phyloP scores from a whole-genome alignment of 2,888 invertebrate genomes.

The Incurvaria masculella region DNA sequence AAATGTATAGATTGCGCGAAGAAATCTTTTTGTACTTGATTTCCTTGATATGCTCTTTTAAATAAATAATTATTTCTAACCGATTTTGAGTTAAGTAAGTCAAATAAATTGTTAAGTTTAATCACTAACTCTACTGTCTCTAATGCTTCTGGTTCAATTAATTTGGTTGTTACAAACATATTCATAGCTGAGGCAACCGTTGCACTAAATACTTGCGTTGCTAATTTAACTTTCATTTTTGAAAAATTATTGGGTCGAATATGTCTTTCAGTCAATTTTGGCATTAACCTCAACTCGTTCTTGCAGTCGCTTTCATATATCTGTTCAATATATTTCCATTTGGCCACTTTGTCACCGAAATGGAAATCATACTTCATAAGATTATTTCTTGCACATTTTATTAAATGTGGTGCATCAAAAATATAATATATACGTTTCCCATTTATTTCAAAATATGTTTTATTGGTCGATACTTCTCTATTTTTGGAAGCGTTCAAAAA shows the following conservation, averaged over 20 bases:
- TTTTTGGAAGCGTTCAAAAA: not conserved
- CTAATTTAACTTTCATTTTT: slow-evolving; percentile 1
- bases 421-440: slow-evolving; percentile 3
- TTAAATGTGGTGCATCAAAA: slow-evolving; percentile 3
- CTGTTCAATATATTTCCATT: slow-evolving; percentile 2
- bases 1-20: not conserved
- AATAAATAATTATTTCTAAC: slow-evolving; percentile 1
- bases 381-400: slow-evolving; percentile 2
- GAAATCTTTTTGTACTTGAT: slow-evolving; percentile 2
- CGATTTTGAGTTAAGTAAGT: slow-evolving; percentile 1
- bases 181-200: slow-evolving; percentile 3
- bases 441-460: slow-evolving; percentile 2
- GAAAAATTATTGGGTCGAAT: slow-evolving; percentile 1
- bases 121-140: slow-evolving; percentile 2
- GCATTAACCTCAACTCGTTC: slow-evolving; percentile 4
- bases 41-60: slow-evolving; percentile 4
- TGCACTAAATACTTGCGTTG: slow-evolving; percentile 2
- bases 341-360: slow-evolving; percentile 2
- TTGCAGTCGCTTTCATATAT: slow-evolving; percentile 2
- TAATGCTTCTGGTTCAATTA: slow-evolving; percentile 1
- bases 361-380: slow-evolving; percentile 5
- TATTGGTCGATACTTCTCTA: not conserved
- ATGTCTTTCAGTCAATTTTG: slow-evolving; percentile 3
- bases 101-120: slow-evolving; percentile 3
- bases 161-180: slow-evolving; percentile 1